Conservation (phyloP, 2,797 vertebrate species). For the Lacerta viridis region DNA sequence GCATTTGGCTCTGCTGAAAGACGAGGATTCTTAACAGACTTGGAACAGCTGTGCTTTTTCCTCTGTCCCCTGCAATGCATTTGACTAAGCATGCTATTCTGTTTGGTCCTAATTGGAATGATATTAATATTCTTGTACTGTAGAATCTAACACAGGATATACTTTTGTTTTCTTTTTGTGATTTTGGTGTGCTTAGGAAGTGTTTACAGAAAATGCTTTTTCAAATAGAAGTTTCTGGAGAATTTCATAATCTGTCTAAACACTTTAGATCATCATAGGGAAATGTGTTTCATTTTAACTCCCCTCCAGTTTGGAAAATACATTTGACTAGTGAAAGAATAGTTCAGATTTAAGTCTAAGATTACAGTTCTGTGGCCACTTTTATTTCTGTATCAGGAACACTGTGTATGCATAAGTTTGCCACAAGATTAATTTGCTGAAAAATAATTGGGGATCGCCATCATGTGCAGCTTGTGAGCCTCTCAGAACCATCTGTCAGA, state of each 20-base stretch:
- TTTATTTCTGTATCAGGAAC: background rate
- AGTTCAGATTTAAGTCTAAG: slow-evolving; percentile 5
- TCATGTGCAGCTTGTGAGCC: background rate
- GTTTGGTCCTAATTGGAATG: slow-evolving; percentile 47
- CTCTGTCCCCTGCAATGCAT: slow-evolving; percentile 28
- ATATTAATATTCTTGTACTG: slow-evolving; percentile 48
- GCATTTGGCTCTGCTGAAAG: slow-evolving; percentile 41
- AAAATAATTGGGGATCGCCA: background rate
- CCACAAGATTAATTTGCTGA: background rate
- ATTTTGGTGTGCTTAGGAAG: slow-evolving; percentile 20
- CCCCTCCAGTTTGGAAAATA: background rate
- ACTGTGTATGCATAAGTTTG: background rate
- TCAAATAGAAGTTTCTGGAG: slow-evolving; percentile 33
- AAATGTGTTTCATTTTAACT: background rate
- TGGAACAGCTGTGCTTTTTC: slow-evolving; percentile 51
- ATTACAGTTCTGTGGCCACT: background rate
- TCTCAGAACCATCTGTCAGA: background rate
- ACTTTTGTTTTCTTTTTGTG: slow-evolving; percentile 40
- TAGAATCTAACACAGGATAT: slow-evolving; percentile 42
- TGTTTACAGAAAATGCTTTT: slow-evolving; percentile 41
- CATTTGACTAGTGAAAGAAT: slow-evolving; percentile 12
- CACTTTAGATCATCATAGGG: background rate
- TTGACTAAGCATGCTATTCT: slow-evolving; percentile 17
- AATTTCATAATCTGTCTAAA: slow-evolving; percentile 14
- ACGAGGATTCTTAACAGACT: slow-evolving; percentile 42